Evolutionary conservation across 2,113 vertebrate genomes (phyloP), one percentile per base, ranked within the genome.

Genomic region (Pygoscelis antarcticus): DNA sequence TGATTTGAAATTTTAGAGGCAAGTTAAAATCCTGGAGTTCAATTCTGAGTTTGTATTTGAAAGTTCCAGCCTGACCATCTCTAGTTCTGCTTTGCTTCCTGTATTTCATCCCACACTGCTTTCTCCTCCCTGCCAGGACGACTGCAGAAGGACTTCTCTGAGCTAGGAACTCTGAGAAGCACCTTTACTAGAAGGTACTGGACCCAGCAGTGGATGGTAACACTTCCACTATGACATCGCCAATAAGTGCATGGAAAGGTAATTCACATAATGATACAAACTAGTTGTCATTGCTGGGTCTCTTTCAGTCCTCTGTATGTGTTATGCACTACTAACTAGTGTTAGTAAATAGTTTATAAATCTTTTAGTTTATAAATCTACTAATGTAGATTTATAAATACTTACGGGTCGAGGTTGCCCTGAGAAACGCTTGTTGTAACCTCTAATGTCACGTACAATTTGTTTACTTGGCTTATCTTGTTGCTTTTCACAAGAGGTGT

Each of bases 341-440:
- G 42, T 42, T 42, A 42, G 40, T 44, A 64, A 69, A 72, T 44
- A 61, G 42, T 42, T 42, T 42, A 42, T 42, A 42, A 42, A 42
- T 15, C 42, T 42, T 42, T 6, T 16, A 16, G 42, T 42, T 42
- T 42, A 42, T 42, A 42, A 42, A 42, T 42, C 42, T 42, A 7
- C 42, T 42, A 42, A 16, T 42, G 42, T 16, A 26, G 54, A 52
- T 83, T 60, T 77, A 38, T 17, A 79, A 76, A 66, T 51, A 98
- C 98, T 98, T 86, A 98, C 98, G 44, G 93, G 95, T 84, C 96
- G 57, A 30, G 98, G 98, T 26, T 98, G 98, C 88, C 99, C 99
- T 64, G 99, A 99, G 90, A 98, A 99, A 27, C 98, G 98, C 61
- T 97, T 98, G 97, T 99, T 99, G 97, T 99, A 99, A 80, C 98